Evolutionary conservation across 2,113 vertebrate genomes (phyloP), one percentile per base, ranked within the genome.

Genomic region (Arothron firmamentum): DNA sequence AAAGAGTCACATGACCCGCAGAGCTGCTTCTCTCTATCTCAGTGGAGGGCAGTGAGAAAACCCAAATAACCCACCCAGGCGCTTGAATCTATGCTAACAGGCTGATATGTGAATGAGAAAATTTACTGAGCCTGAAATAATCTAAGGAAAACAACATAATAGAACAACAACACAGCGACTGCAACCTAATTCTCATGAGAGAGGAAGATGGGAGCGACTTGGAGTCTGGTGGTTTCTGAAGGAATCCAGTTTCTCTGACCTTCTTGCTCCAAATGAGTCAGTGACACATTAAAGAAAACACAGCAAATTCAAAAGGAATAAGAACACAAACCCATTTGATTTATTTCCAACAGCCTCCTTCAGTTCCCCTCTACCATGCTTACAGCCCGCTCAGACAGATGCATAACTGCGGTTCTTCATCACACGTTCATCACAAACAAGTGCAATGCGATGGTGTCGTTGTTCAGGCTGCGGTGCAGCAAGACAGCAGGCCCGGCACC

Each of bases 191-290:
- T 85, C 79, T 59, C 72, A 72, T 65, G 74, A 64, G 56, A 47
- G 59, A 63, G 15, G 11, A 21, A 65, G 62, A 62, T 31, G 21
- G 64, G 52, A 85, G 81, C 68, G 66, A 69, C 81, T 67, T 62
- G n/a, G 34, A 87, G 85, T 83, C 85, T 86, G 56, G 85, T 72
- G 83, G 83, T 87, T 87, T 78, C 19, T 21, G 23, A 57, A 82
- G 60, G 73, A 83, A 85, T 83, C 59, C 67, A 45, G 57, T 63
- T 66, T 56, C 56, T 31, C 25, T 21, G 19, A 53, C 28, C 61
- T 34, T 62, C 58, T 69, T 6, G n/a, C 75, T 72, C 28, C 45
- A 58, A 56, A 62, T 45, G 65, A 74, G 57, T 53, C 17, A 25
- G 55, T 11, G 51, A 70, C 61, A 56, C 62, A 67, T 47, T 6